A percentile compares a stretch with the other conserved stretches of the same genome.
phyloP scores from a whole-genome alignment of 2,888 invertebrate species.

The Beris chalybata region DNA sequence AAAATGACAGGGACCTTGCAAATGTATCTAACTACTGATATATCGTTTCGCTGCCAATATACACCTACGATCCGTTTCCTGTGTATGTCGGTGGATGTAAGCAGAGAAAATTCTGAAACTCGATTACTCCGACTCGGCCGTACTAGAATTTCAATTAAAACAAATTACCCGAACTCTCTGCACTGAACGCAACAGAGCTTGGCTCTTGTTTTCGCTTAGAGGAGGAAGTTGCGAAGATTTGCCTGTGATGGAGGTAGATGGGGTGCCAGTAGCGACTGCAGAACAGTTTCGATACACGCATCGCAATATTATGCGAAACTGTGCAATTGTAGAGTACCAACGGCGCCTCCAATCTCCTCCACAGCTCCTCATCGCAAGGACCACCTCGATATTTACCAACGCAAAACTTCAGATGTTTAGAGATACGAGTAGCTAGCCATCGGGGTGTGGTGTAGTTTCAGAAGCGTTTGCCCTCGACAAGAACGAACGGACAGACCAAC shows the following conservation, averaged over 20 bases:
- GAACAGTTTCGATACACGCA: too few relatives aligned
- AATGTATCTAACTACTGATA: too few relatives aligned
- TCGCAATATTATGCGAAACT: too few relatives aligned
- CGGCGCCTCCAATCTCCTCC: constrained; percentile 2
- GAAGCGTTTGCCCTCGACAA: constrained; percentile 24
- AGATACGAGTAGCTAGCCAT: constrained; percentile 3
- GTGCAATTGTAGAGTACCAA: too few relatives aligned
- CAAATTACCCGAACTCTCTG: constrained; percentile 40
- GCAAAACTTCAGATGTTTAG: constrained; percentile 18
- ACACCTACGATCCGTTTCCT: too few relatives aligned
- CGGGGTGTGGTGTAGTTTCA: constrained; percentile 4
- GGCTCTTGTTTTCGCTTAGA: background rate
- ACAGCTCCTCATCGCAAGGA: constrained; percentile 9
- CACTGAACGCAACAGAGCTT: constrained; percentile 7
- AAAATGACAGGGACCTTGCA: too few relatives aligned
- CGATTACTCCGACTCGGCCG: constrained; percentile 62
- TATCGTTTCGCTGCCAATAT: too few relatives aligned
- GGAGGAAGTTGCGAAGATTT: too few relatives aligned
- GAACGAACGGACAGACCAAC: constrained; percentile 9
- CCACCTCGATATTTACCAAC: constrained; percentile 12
- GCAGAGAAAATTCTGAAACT: constrained; percentile 49
- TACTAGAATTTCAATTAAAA: constrained; percentile 72
- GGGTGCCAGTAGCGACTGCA: too few relatives aligned
- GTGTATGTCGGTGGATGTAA: constrained; percentile 4
- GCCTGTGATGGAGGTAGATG: too few relatives aligned